Percentiles rank a stretch among this genome's conserved stretches.
Evolutionary conservation across 2,797 vertebrate species (phyloP).

Genomic region (Sebastes kiyomatsui): DNA sequence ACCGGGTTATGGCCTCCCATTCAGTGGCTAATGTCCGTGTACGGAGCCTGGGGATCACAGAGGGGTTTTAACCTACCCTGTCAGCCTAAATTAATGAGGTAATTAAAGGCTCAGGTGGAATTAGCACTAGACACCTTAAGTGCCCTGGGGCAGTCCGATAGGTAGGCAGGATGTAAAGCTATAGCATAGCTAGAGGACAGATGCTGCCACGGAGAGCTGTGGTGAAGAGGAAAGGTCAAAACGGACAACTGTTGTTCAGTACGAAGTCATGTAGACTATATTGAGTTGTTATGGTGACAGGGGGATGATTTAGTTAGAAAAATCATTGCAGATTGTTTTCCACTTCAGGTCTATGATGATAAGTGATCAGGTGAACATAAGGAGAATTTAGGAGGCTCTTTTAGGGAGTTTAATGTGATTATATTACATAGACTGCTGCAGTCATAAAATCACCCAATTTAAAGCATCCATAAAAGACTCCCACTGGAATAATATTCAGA

Average conservation of each 20-base stretch:
- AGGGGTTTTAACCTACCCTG: conserved; percentile 82
- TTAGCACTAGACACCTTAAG: conserved; percentile 78
- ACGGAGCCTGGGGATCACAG: conserved; percentile 73
- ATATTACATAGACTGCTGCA: conserved; percentile 59
- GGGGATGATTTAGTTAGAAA: not conserved
- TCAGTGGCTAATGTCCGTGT: conserved; percentile 70
- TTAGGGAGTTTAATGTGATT: conserved; percentile 62
- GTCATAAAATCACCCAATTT: conserved; percentile 69
- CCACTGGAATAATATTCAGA: conserved; percentile 59
- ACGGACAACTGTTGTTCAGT: conserved; percentile 14
- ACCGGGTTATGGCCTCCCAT: conserved; percentile 60
- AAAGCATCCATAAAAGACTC: conserved; percentile 63
- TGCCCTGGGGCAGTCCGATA: conserved; percentile 65
- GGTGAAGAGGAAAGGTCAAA: conserved; percentile 47
- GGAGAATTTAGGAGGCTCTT: conserved; percentile 59
- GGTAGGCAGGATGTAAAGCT: conserved; percentile 51
- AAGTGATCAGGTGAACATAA: conserved; percentile 50
- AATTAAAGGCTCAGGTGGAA: conserved; percentile 84
- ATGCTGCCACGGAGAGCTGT: conserved; percentile 16
- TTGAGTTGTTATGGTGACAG: conserved; percentile 2
- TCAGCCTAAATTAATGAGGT: conserved; percentile 85
- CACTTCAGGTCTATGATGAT: conserved; percentile 15
- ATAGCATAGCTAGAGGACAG: conserved; percentile 45
- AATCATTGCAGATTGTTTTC: conserved; percentile 45
- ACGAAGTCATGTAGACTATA: not conserved